Conservation (phyloP, 2,888 invertebrate species). For the Tolmerus cingulatus region DNA sequence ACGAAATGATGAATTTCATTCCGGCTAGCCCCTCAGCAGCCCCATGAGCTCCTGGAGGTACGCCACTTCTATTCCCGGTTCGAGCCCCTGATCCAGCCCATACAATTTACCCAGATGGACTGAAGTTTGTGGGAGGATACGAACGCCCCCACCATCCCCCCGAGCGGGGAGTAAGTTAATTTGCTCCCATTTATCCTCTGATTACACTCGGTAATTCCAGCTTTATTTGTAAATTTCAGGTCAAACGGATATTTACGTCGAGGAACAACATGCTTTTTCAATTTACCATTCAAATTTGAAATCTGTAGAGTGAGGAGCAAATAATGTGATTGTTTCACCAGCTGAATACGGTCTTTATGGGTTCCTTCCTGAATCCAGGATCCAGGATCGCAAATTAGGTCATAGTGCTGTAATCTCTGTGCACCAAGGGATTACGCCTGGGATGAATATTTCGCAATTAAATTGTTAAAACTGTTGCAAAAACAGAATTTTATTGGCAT, state of each 20-base stretch:
- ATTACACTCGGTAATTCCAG: neutral
- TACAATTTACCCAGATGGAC: neutral
- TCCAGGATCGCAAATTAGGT: neutral
- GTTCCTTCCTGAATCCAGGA: neutral
- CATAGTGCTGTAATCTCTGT: neutral
- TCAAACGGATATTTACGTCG: neutral
- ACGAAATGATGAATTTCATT: neutral
- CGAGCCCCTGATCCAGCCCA: neutral
- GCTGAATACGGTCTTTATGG: neutral
- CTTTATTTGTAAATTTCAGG: neutral
- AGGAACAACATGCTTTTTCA: neutral
- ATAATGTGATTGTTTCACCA: neutral
- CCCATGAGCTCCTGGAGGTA: neutral
- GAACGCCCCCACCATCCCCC: neutral
- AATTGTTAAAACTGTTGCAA: neutral
- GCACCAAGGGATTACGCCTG: neutral
- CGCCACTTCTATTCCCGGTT: neutral
- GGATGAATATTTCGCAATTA: neutral
- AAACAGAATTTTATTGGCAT: neutral
- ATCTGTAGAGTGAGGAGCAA: neutral
- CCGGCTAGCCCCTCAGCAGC: neutral
- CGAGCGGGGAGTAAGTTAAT: neutral
- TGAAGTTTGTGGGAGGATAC: neutral
- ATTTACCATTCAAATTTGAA: neutral
- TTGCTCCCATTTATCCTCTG: neutral